phyloP scores from a whole-genome alignment of 1,140 invertebrate genomes.

The Drosophila bipectinata region DNA sequence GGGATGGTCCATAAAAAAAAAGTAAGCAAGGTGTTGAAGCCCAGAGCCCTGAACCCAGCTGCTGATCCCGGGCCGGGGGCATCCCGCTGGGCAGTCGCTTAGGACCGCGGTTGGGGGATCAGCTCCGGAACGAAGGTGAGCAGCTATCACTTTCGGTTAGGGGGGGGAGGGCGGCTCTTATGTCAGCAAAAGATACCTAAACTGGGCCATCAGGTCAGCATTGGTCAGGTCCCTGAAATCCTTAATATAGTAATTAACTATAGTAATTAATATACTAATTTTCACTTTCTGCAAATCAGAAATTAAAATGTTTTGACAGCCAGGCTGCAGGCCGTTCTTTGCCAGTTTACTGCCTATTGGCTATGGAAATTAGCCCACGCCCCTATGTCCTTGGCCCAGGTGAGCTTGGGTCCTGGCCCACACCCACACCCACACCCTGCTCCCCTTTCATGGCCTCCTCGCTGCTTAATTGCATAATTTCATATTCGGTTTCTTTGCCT shows the following conservation, averaged over 20 bases:
- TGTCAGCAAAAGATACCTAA: not conserved
- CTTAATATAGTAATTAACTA: no score
- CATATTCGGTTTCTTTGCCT: slow-evolving; percentile 54
- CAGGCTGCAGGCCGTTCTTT: not conserved
- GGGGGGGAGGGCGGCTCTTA: not conserved
- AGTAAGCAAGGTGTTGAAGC: slow-evolving; percentile 71
- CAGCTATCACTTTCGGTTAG: not conserved
- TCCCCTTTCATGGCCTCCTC: not conserved
- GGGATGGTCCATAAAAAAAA: slow-evolving; percentile 55
- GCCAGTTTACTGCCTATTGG: not conserved
- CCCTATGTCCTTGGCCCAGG: slow-evolving; percentile 45
- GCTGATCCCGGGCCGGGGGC: no score
- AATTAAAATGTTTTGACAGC: slow-evolving; percentile 4
- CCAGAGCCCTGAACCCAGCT: slow-evolving; percentile 25
- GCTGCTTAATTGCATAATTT: slow-evolving; percentile 70
- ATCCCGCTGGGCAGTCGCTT: slow-evolving; percentile 61
- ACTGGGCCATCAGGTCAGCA: slow-evolving; percentile 1
- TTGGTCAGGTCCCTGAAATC: no score
- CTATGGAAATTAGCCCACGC: slow-evolving; percentile 17
- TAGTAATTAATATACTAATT: no score
- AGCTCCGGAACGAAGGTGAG: slow-evolving; percentile 20
- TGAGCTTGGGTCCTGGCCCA: not conserved
- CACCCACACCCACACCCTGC: no score
- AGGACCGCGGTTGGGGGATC: slow-evolving; percentile 20
- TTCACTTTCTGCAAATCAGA: not conserved